phyloP scores from a whole-genome alignment of 2,113 vertebrate species.

The Cochlearius cochlearius region DNA sequence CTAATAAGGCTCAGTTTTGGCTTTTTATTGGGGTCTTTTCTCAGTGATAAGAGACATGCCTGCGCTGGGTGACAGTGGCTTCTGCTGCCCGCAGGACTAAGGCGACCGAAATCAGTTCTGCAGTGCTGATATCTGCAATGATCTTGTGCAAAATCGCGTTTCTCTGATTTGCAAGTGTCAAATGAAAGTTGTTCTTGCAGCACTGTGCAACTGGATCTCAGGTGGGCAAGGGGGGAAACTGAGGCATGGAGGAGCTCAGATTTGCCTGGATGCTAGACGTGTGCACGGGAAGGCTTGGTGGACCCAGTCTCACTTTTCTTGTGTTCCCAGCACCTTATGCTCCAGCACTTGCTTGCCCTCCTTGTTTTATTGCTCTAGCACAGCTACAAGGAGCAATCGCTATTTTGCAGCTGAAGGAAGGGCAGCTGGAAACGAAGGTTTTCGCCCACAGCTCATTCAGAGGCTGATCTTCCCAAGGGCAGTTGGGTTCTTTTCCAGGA shows the following conservation, averaged over 20 bases:
- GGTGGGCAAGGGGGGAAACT: background rate
- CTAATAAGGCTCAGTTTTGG: background rate
- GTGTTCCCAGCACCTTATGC: background rate
- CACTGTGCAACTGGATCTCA: fast-evolving
- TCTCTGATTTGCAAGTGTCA: fast-evolving
- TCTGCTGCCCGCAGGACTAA: background rate
- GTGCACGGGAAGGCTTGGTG: background rate
- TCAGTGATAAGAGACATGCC: background rate
- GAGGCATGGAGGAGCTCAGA: background rate
- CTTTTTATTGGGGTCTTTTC: background rate
- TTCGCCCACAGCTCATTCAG: fast-evolving
- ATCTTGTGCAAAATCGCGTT: fast-evolving
- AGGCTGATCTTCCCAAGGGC: background rate
- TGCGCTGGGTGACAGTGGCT: background rate
- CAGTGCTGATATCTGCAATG: fast-evolving
- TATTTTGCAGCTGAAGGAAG: background rate
- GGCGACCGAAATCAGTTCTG: fast-evolving
- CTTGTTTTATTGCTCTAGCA: background rate
- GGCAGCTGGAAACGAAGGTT: background rate
- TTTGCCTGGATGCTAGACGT: background rate
- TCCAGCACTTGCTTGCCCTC: too few species aligned
- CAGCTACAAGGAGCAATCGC: background rate
- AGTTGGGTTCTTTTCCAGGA: background rate
- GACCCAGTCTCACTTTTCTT: background rate
- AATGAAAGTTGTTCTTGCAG: too few species aligned